Evolutionary conservation across 2,797 vertebrate species (phyloP).

Genomic region (Lutjanus campechanus): DNA sequence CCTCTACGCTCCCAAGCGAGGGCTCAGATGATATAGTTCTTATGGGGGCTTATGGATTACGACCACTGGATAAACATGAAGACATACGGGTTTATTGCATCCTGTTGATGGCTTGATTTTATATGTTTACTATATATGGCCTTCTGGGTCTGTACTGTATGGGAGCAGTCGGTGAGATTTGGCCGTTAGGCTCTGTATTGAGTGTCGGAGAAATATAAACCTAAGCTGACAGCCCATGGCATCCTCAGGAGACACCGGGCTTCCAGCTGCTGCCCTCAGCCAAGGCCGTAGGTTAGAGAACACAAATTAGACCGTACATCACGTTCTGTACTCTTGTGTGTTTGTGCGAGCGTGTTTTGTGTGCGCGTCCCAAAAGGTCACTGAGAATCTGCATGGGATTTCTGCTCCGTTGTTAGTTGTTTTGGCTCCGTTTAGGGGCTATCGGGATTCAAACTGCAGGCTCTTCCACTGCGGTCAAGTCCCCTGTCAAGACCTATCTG

Average conservation of each 20-base stretch:
- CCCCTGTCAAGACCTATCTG: conserved; percentile 55
- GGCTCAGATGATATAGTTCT: conserved; percentile 34
- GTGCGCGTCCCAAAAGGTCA: conserved; percentile 57
- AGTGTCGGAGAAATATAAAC: conserved; percentile 73
- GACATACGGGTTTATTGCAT: conserved; percentile 55
- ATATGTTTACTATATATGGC: conserved; percentile 54
- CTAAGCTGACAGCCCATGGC: conserved; percentile 64
- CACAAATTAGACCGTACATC: conserved; percentile 50
- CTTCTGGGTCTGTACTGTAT: conserved; percentile 38
- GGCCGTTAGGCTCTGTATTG: conserved; percentile 56
- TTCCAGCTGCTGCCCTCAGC: conserved; percentile 71
- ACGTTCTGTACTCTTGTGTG: conserved; percentile 37
- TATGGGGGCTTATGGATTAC: conserved; percentile 54
- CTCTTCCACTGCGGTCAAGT: conserved; percentile 61
- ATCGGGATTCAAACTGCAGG: conserved; percentile 53
- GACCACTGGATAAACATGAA: conserved; percentile 51
- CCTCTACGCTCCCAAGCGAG: conserved; percentile 41
- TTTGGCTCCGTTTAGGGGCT: conserved; percentile 61
- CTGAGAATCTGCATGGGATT: conserved; percentile 56
- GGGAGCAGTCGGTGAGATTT: conserved; percentile 58
- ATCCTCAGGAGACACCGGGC: conserved; percentile 67
- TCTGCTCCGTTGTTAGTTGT: conserved; percentile 55
- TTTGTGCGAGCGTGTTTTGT: conserved; percentile 24
- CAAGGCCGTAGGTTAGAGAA: conserved; percentile 68
- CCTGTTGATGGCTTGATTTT: conserved; percentile 66